Evolutionary conservation across 2,888 invertebrate genomes (phyloP), one percentile per base, ranked within the genome.

Genomic region (Agrotis puta): DNA sequence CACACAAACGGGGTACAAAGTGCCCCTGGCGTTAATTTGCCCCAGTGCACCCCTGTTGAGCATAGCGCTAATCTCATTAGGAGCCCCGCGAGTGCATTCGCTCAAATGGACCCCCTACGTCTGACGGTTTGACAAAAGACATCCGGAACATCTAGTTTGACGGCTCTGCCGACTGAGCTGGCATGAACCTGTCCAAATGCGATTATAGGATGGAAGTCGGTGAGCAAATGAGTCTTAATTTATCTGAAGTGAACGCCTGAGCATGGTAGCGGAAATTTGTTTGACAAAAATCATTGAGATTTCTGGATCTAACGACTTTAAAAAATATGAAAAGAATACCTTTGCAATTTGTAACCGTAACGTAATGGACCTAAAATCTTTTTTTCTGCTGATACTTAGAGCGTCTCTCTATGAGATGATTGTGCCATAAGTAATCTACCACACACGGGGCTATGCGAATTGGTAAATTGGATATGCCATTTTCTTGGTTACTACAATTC

Each of bases 11-110:
- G 64, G 74, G 68, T 66, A 59, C 73, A 68, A 69, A 68, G 50
- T 76, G 43, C 79, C 76, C 74, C 78, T 79, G 84, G 82, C 86
- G 88, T 85, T 89, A 90, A 91, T 90, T 88, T 85, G 84, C 80
- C 87, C 85, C 85, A 87, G 85, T 83, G 83, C 85, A 83, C 87
- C 85, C 88, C 83, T 22, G 76, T 84, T 87, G 88, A 89, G 88
- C 88, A 87, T 85, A 79, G 85, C 81, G 87, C 88, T 91, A 90
- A 91, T 90, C 91, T 89, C 89, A 90, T 91, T 91, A 91, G 82
- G 83, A 76, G 85, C 77, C 84, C 83, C 81, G 81, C 84, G 86
- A 84, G 88, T 85, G 88, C 88, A 88, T 88, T 88, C 89, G 87
- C 89, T 86, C 85, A 87, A 90, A 91, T 88, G 87, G 87, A 85